Percentiles rank a stretch among this genome's conserved stretches.
These are phyloP conservation scores for Theristicus caerulescens DNA, from an alignment of 2,113 vertebrate species.

Conservation along the genomic window DNA sequence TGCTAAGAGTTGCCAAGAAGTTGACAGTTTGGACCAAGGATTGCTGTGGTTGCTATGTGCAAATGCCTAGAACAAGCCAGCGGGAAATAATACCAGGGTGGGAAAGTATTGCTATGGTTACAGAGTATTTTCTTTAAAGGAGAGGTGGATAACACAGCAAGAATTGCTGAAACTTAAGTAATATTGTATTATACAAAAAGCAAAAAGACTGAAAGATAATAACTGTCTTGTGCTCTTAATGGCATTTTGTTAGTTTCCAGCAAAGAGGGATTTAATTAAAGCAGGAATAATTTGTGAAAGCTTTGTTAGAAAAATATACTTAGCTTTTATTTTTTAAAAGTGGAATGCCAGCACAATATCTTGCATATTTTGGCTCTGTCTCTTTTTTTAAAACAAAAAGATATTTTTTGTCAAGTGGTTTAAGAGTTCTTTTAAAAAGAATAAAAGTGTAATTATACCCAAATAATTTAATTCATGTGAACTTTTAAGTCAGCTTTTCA, in stretches of 20 bases:
- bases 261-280: constrained; percentile 54
- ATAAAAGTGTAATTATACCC: background rate
- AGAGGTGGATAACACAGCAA: constrained; percentile 57
- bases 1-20: constrained; percentile 43
- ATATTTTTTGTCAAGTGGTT: background rate
- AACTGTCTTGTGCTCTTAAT: constrained; percentile 27
- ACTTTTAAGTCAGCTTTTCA: background rate
- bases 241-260: constrained; percentile 44
- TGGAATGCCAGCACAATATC: background rate
- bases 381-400: constrained; percentile 11
- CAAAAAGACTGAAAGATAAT: constrained; percentile 36
- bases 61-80: constrained; percentile 66
- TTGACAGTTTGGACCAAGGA: constrained; percentile 37
- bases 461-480: background rate
- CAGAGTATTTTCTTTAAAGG: constrained; percentile 65
- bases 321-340: background rate
- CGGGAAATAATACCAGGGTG: constrained; percentile 66
- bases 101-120: constrained; percentile 71
- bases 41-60: constrained; percentile 64
- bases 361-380: background rate
- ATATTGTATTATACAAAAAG: constrained; percentile 26
- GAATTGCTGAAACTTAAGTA: constrained; percentile 42
- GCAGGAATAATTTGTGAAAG: constrained; percentile 11
- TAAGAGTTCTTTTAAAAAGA: constrained; percentile 26
- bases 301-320: constrained; percentile 18